Conservation (phyloP, 2,888 invertebrate genomes). For the Oligia strigilis region DNA sequence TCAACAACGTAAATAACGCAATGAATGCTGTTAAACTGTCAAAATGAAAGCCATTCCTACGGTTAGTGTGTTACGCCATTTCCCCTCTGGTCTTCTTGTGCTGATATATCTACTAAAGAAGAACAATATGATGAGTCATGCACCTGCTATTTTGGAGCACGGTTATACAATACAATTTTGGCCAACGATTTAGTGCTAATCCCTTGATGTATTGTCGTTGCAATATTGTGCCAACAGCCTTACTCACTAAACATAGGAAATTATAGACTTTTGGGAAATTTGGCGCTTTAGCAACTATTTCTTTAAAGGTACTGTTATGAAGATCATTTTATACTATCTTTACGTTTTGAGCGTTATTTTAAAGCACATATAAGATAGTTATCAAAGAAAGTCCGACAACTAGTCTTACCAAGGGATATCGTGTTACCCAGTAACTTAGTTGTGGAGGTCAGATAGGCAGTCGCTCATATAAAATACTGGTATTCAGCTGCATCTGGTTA, state of each 20-base stretch:
- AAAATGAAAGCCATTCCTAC: neutral
- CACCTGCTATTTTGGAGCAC: conserved; percentile 14
- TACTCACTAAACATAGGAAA: conserved; percentile 15
- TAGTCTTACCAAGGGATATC: no score
- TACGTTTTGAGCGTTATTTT: neutral
- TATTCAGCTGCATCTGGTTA: neutral
- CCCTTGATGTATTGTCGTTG: conserved; percentile 38
- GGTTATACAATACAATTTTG: conserved; percentile 19
- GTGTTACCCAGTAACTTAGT: neutral
- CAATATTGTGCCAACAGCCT: conserved; percentile 40
- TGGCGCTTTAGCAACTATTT: conserved; percentile 23
- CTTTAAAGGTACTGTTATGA: neutral
- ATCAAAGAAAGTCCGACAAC: no score
- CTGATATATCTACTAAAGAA: neutral
- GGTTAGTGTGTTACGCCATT: neutral
- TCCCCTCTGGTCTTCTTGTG: neutral
- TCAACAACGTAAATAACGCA: neutral
- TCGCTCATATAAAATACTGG: neutral
- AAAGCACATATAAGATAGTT: neutral
- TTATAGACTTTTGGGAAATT: conserved; percentile 12
- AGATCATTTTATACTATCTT: neutral
- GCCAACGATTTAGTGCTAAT: conserved; percentile 35
- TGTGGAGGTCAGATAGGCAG: neutral
- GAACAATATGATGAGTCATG: conserved; percentile 3
- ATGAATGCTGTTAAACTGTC: neutral